These are phyloP conservation scores for Scophthalmus maximus DNA, from an alignment of 2,113 vertebrate species.

Conservation along the genomic window DNA sequence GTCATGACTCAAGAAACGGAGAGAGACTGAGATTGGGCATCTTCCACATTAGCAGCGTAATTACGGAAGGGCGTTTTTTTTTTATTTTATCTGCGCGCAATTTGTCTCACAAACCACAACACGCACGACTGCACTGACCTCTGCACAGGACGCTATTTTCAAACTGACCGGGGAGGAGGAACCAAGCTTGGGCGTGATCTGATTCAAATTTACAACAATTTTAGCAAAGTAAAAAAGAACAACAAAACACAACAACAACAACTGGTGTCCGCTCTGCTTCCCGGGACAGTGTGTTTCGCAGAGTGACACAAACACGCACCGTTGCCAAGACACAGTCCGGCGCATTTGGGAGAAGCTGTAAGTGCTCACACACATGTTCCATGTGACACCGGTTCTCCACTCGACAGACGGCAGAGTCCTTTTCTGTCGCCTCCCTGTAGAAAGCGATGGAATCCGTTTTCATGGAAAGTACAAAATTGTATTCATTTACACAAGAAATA, in stretches of 20 bases:
- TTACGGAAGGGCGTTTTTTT: slow-evolving; percentile 55
- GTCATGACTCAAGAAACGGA: slow-evolving; percentile 15
- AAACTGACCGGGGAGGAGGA: neutral
- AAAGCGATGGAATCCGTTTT: too few species aligned
- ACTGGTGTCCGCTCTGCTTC: neutral
- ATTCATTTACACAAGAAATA: too few species aligned
- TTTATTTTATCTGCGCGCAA: slow-evolving; percentile 38
- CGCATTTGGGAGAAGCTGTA: too few species aligned
- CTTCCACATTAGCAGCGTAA: slow-evolving; percentile 5
- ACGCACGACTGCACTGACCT: neutral
- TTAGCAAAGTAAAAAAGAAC: neutral
- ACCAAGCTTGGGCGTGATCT: neutral
- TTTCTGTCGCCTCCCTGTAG: too few species aligned
- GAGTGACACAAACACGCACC: neutral
- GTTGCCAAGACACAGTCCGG: too few species aligned
- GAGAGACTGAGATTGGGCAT: neutral
- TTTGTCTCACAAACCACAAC: slow-evolving; percentile 37
- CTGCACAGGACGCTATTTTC: neutral
- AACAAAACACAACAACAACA: too few species aligned
- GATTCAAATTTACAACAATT: neutral
- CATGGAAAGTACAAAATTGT: too few species aligned
- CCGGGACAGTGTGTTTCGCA: too few species aligned
- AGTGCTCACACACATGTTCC: too few species aligned
- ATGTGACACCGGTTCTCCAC: too few species aligned
- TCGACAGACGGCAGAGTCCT: too few species aligned